phyloP scores from a whole-genome alignment of 2,113 vertebrate species.

The Talpa occidentalis region DNA sequence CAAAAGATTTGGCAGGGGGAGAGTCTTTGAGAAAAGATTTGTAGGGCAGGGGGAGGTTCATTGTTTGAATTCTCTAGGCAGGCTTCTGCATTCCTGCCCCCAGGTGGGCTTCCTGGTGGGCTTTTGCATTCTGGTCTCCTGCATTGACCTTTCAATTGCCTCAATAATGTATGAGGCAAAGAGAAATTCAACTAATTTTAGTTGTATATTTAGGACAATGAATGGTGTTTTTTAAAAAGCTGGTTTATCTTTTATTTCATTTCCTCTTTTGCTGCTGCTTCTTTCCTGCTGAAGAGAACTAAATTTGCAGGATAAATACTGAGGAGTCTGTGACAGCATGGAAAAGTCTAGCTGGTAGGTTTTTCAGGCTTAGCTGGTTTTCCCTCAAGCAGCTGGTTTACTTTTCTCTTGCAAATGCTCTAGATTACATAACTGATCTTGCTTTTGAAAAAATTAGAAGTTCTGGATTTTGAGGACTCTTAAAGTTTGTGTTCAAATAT shows the following conservation, averaged over 20 bases:
- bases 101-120: no score
- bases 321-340: background rate
- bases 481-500: background rate
- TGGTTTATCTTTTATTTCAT: background rate
- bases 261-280: background rate
- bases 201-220: background rate
- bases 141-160: no score
- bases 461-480: background rate
- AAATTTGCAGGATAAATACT: no score
- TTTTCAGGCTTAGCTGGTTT: background rate
- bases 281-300: background rate
- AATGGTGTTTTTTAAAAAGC: background rate
- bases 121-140: no score
- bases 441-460: background rate
- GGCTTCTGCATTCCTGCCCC: no score
- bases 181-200: background rate
- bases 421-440: background rate
- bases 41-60: no score
- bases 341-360: background rate
- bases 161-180: background rate
- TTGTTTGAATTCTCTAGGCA: no score
- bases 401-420: background rate
- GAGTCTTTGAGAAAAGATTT: no score
- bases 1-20: no score
- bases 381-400: background rate